These are phyloP conservation scores for Phataginus tetradactyla DNA, from an alignment of 2,797 vertebrate species.

Conservation along the genomic window DNA sequence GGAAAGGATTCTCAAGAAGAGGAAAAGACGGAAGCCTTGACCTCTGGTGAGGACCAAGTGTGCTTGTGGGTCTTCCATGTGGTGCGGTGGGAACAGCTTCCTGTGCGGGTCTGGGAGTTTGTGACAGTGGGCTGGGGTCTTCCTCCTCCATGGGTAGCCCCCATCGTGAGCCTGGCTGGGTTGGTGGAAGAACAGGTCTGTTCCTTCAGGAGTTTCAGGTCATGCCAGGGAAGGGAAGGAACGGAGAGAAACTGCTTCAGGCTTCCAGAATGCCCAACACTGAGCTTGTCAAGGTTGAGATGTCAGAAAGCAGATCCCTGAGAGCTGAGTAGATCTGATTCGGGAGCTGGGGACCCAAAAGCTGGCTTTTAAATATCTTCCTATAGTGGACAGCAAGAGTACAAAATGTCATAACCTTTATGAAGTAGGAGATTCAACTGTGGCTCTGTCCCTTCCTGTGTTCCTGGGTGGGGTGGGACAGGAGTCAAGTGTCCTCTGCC, in stretches of 20 bases:
- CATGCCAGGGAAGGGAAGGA: not conserved
- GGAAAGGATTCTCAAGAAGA: slow-evolving; percentile 97
- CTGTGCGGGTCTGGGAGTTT: not conserved
- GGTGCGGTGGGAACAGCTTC: not conserved
- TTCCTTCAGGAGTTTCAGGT: not conserved
- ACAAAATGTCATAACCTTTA: not conserved
- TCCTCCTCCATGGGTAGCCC: not conserved
- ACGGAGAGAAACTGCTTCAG: not conserved
- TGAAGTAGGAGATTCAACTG: not conserved
- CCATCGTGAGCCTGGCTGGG: not conserved
- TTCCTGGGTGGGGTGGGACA: not conserved
- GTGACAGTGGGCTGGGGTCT: not conserved
- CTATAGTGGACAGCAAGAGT: not conserved
- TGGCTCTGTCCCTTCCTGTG: not conserved
- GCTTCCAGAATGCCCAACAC: not conserved
- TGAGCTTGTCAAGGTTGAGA: not conserved
- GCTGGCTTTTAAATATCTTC: not conserved
- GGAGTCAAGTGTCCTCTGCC: rapidly evolving
- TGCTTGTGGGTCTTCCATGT: not conserved
- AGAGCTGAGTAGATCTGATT: not conserved
- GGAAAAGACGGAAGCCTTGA: slow-evolving; percentile 94
- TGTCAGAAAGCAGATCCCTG: not conserved
- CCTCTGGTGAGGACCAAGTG: slow-evolving; percentile 91
- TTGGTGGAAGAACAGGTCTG: not conserved
- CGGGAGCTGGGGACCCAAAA: not conserved